A percentile compares a stretch with the other conserved stretches of the same genome.
phyloP scores from a whole-genome alignment of 2,888 invertebrate genomes.

The Euspilapteryx auroguttella region DNA sequence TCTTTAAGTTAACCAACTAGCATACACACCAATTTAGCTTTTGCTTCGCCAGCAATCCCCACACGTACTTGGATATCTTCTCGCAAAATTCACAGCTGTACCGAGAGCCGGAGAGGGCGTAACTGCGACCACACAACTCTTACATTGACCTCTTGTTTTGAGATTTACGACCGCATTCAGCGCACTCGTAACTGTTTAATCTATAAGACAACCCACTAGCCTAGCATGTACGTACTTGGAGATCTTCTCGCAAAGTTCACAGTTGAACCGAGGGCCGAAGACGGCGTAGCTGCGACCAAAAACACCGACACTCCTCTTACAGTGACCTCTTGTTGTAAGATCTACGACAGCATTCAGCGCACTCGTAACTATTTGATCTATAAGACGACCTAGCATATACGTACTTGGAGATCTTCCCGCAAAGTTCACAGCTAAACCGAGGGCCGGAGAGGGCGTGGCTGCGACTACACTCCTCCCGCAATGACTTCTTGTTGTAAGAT shows the following conservation, averaged over 20 bases:
- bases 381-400: too few species aligned
- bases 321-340: too few species aligned
- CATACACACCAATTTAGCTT: too few species aligned
- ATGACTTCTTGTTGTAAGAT: conserved; percentile 23
- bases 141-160: conserved; percentile 28
- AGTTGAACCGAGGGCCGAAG: background rate
- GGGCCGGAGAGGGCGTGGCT: conserved; percentile 22
- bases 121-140: conserved; percentile 25
- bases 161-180: conserved; percentile 25
- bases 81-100: conserved; percentile 29
- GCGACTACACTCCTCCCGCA: conserved; percentile 29
- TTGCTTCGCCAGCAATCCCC: too few species aligned
- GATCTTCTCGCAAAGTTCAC: conserved; percentile 21
- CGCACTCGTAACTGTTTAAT: conserved; percentile 34
- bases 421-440: conserved; percentile 23
- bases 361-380: too few species aligned
- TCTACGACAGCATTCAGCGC: too few species aligned
- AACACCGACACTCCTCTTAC: conserved; percentile 4
- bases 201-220: too few species aligned
- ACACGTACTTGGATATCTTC: conserved; percentile 28
- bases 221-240: conserved; percentile 33
- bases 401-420: conserved; percentile 32
- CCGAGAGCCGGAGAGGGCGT: conserved; percentile 20
- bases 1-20: too few species aligned
- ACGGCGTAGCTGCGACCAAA: background rate